Evolutionary conservation across 2,113 vertebrate genomes (phyloP).

Genomic region (Zapus hudsonius): DNA sequence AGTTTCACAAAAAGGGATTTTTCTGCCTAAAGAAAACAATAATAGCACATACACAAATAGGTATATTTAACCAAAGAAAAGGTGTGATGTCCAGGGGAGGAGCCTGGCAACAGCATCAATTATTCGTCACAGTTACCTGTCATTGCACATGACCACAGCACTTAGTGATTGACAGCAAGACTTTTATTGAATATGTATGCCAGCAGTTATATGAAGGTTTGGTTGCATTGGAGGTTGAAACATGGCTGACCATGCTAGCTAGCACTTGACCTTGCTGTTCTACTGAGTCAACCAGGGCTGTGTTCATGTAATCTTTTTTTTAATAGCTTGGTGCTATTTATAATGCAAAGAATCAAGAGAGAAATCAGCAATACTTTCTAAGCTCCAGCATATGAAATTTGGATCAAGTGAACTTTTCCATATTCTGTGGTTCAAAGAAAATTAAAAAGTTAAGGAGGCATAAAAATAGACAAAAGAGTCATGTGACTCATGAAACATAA

Average conservation of each 20-base stretch:
- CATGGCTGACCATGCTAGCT: neutral
- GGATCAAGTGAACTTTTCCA: neutral
- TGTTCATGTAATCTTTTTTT: neutral
- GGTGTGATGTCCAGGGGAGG: neutral
- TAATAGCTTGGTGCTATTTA: neutral
- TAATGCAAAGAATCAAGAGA: neutral
- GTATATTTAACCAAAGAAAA: neutral
- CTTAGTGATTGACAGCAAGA: neutral
- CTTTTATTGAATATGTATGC: neutral
- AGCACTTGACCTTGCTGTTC: neutral
- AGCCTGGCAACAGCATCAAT: neutral
- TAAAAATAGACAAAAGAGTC: neutral
- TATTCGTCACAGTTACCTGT: neutral
- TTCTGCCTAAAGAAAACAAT: neutral
- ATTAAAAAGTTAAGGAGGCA: neutral
- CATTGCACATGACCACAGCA: neutral
- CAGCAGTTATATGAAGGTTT: neutral
- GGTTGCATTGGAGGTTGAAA: neutral
- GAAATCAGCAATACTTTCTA: neutral
- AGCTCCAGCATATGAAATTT: neutral
- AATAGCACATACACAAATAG: no score
- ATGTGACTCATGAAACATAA: neutral
- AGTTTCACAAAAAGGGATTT: neutral
- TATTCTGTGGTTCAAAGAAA: neutral
- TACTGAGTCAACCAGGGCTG: neutral